These are phyloP conservation scores for Furcifer pardalis DNA, from an alignment of 2,797 vertebrate genomes.

Conservation along the genomic window DNA sequence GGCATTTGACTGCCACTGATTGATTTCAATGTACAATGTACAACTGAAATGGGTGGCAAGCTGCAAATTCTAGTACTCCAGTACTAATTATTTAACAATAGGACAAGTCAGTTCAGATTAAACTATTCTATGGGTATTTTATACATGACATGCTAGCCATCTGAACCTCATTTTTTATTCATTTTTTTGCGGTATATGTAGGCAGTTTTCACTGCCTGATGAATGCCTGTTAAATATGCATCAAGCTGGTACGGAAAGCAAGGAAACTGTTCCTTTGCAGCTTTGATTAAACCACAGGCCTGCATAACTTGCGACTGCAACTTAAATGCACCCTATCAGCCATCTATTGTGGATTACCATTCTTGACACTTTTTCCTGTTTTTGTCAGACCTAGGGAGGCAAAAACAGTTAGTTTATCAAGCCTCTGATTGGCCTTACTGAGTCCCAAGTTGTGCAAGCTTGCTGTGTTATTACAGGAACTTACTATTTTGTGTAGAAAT, in stretches of 20 bases:
- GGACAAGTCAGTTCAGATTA: background rate
- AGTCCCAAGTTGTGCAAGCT: too few relatives aligned
- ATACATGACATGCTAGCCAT: background rate
- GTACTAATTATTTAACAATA: background rate
- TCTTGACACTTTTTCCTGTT: background rate
- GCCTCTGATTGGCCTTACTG: background rate
- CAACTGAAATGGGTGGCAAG: background rate
- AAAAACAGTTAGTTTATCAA: background rate
- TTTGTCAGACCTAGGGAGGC: background rate
- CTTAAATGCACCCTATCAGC: background rate
- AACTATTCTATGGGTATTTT: constrained; percentile 4
- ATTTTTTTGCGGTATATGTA: background rate
- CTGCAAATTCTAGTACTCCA: constrained; percentile 5
- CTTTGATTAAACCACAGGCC: background rate
- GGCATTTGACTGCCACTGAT: constrained; percentile 37
- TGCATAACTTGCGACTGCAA: background rate
- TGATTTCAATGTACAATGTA: constrained; percentile 46
- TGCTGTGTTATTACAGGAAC: background rate
- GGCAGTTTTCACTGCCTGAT: background rate
- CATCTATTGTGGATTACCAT: background rate
- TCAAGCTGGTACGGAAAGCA: background rate
- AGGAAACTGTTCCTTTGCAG: background rate
- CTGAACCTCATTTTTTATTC: background rate
- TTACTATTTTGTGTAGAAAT: background rate
- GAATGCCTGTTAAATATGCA: background rate